Evolutionary conservation across 2,888 invertebrate genomes (phyloP).

Genomic region (Eupithecia dodoneata): DNA sequence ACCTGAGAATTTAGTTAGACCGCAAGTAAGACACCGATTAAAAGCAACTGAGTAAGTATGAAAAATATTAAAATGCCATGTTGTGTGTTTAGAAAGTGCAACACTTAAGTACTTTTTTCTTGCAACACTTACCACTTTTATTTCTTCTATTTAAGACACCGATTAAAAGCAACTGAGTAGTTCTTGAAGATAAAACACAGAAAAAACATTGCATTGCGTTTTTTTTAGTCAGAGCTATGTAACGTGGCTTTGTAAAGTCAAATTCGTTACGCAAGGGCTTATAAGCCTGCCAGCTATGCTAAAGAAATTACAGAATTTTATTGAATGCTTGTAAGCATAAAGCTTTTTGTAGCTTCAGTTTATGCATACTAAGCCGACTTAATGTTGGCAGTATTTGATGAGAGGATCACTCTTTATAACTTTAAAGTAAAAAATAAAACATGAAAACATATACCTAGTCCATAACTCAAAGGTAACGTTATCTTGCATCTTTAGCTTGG

Average conservation of each 20-base stretch:
- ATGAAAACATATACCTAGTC: background rate
- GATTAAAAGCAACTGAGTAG: too few species aligned
- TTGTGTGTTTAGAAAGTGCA: too few species aligned
- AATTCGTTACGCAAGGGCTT: background rate
- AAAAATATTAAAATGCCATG: too few species aligned
- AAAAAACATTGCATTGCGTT: background rate
- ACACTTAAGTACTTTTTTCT: too few species aligned
- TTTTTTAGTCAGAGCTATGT: background rate
- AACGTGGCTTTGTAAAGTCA: background rate
- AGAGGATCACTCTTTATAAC: background rate
- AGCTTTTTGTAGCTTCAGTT: slow-evolving; percentile 18
- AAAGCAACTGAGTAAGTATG: too few species aligned
- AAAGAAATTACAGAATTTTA: slow-evolving; percentile 19
- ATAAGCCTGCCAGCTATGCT: background rate
- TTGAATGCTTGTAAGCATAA: slow-evolving; percentile 21
- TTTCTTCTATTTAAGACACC: too few species aligned
- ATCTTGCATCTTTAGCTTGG: background rate
- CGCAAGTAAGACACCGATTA: too few species aligned
- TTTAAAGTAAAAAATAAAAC: background rate
- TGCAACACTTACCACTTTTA: too few species aligned
- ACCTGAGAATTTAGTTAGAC: too few species aligned
- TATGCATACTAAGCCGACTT: slow-evolving; percentile 12
- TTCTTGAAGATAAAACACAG: background rate
- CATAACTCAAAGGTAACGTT: background rate
- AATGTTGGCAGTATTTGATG: background rate